Percentiles rank a stretch among this genome's conserved stretches.
Conservation (phyloP, 2,113 vertebrate species). For the Myocastor coypus region DNA sequence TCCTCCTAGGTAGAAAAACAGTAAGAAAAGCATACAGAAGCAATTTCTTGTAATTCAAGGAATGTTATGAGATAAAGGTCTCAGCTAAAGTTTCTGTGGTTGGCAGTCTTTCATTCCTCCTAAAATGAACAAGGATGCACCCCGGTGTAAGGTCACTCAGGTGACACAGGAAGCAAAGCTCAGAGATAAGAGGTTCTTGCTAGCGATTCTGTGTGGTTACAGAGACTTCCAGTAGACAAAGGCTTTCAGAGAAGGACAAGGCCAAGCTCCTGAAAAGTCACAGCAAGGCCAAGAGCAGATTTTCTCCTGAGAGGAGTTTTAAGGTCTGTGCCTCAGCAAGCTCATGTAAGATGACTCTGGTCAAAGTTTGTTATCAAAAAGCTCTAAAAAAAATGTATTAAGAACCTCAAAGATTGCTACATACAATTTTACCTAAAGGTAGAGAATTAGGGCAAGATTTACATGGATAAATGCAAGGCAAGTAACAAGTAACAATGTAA, state of each 20-base stretch:
- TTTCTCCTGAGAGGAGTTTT: neutral
- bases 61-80: neutral
- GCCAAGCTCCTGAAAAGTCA: neutral
- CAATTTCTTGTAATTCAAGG: neutral
- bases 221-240: neutral
- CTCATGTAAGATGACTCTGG: neutral
- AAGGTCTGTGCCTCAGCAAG: neutral
- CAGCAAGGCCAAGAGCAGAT: neutral
- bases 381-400: slow-evolving; percentile 11
- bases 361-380: slow-evolving; percentile 1
- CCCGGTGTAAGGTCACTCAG: no score
- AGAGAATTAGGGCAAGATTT: neutral
- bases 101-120: neutral
- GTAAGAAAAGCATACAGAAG: neutral
- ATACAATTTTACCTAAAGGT: neutral
- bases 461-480: neutral
- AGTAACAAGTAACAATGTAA: neutral
- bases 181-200: neutral
- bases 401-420: neutral
- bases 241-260: neutral
- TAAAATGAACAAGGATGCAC: neutral
- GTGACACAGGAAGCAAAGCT: neutral
- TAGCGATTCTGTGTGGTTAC: neutral
- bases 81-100: neutral
- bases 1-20: neutral